Percentiles rank a stretch among this genome's conserved stretches.
Evolutionary conservation across 2,888 invertebrate species (phyloP).

Genomic region (Calephelis perditalis): DNA sequence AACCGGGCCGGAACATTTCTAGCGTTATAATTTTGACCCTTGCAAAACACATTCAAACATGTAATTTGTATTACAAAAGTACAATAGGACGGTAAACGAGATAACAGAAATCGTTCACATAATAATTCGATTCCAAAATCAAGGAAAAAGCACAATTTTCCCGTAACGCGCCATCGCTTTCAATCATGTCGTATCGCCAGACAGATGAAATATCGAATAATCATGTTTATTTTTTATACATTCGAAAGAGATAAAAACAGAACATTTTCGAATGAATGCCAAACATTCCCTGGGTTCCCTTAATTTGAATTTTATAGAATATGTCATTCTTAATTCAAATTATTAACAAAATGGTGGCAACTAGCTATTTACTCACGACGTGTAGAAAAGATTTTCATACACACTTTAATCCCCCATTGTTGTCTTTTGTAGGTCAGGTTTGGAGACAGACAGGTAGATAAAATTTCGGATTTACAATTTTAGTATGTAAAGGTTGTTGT

Average conservation of each 20-base stretch:
- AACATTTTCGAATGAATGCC: background rate
- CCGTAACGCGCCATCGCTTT: constrained; percentile 39
- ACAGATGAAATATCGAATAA: constrained; percentile 21
- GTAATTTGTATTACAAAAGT: constrained; percentile 22
- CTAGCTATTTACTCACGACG: too few relatives aligned
- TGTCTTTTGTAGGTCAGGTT: too few relatives aligned
- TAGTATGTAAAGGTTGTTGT: too few relatives aligned
- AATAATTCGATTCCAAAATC: constrained; percentile 50
- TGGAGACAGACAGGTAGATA: too few relatives aligned
- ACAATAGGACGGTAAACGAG: constrained; percentile 36
- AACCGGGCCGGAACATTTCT: too few relatives aligned
- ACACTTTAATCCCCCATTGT: too few relatives aligned
- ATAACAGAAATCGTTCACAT: constrained; percentile 41
- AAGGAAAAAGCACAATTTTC: constrained; percentile 43
- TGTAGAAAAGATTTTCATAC: too few relatives aligned
- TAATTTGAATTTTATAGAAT: too few relatives aligned
- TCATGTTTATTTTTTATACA: constrained; percentile 10
- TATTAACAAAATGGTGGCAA: too few relatives aligned
- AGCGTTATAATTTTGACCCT: background rate
- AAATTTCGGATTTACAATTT: too few relatives aligned
- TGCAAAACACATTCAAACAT: background rate
- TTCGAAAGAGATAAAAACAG: constrained; percentile 3
- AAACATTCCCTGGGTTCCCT: too few relatives aligned
- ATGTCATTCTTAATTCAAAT: too few relatives aligned
- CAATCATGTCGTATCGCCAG: constrained; percentile 31